A percentile compares a stretch with the other conserved stretches of the same genome.
Evolutionary conservation across 2,888 invertebrate genomes (phyloP).

Genomic region (Petrophora chlorosata): DNA sequence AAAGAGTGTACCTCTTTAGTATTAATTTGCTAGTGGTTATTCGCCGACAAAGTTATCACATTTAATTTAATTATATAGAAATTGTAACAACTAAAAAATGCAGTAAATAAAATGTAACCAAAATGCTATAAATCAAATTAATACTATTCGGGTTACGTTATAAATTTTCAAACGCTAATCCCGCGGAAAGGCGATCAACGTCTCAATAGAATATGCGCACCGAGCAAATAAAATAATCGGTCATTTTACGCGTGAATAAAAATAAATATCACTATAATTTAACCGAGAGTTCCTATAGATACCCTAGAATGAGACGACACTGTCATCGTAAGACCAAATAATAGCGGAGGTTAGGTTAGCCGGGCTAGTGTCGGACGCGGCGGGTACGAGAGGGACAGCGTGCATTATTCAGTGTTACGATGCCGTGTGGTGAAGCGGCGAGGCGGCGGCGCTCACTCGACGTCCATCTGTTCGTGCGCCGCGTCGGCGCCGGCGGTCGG

Average conservation of each 20-base stretch:
- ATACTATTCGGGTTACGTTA: conserved; percentile 44
- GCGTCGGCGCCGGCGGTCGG: conserved; percentile 37
- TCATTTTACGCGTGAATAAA: conserved; percentile 50
- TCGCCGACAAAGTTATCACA: conserved; percentile 42
- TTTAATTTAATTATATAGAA: conserved; percentile 37
- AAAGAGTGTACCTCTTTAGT: conserved; percentile 27
- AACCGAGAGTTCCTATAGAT: conserved; percentile 44
- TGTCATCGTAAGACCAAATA: conserved; percentile 46
- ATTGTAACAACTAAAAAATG: conserved; percentile 41
- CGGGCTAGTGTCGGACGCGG: conserved; percentile 6
- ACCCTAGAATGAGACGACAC: conserved; percentile 37
- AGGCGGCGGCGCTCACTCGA: conserved; percentile 66
- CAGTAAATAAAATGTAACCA: conserved; percentile 40
- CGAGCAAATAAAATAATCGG: conserved; percentile 44
- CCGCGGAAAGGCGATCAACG: conserved; percentile 38
- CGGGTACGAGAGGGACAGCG: conserved; percentile 1
- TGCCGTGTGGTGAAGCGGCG: conserved; percentile 21
- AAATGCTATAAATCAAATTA: conserved; percentile 42
- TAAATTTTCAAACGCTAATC: conserved; percentile 41
- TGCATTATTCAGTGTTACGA: conserved; percentile 52
- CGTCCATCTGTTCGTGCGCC: conserved; percentile 74
- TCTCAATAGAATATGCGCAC: conserved; percentile 40
- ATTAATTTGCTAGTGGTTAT: conserved; percentile 39
- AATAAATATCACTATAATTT: conserved; percentile 66
- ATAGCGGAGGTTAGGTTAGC: conserved; percentile 27